Evolutionary conservation across 2,888 invertebrate genomes (phyloP).

Genomic region (Lottia scabra): DNA sequence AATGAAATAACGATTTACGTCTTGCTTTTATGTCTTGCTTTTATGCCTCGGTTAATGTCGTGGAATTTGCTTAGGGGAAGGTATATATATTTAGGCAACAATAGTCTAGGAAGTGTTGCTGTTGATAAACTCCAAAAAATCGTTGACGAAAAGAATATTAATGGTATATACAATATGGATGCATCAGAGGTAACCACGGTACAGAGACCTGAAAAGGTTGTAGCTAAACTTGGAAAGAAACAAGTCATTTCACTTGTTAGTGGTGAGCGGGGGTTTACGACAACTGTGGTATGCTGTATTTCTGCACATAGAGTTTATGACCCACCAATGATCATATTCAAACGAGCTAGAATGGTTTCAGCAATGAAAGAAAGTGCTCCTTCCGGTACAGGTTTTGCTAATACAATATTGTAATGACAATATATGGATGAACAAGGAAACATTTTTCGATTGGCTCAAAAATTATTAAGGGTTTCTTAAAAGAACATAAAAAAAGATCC

Average conservation of each 20-base stretch:
- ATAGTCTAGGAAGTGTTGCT: constrained; percentile 22
- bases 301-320: constrained; percentile 20
- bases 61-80: too few species aligned
- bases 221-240: constrained; percentile 21
- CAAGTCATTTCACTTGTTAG: constrained; percentile 31
- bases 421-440: constrained; percentile 50
- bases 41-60: too few species aligned
- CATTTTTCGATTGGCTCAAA: too few species aligned
- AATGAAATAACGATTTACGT: too few species aligned
- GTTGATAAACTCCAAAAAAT: constrained; percentile 24
- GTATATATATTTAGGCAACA: too few species aligned
- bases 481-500: too few species aligned
- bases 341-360: constrained; percentile 16
- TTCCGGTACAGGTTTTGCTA: constrained; percentile 3
- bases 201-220: constrained; percentile 25
- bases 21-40: too few species aligned
- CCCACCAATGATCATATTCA: constrained; percentile 30
- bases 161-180: constrained; percentile 29
- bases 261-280: constrained; percentile 22
- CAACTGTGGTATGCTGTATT: constrained; percentile 8
- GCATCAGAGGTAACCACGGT: constrained; percentile 37
- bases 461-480: too few species aligned
- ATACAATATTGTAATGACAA: too few species aligned
- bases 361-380: constrained; percentile 6
- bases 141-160: constrained; percentile 23